Base-by-base conservation (phyloP, 2,888 invertebrate species). In the Microctonus aethiopoides region DNA sequence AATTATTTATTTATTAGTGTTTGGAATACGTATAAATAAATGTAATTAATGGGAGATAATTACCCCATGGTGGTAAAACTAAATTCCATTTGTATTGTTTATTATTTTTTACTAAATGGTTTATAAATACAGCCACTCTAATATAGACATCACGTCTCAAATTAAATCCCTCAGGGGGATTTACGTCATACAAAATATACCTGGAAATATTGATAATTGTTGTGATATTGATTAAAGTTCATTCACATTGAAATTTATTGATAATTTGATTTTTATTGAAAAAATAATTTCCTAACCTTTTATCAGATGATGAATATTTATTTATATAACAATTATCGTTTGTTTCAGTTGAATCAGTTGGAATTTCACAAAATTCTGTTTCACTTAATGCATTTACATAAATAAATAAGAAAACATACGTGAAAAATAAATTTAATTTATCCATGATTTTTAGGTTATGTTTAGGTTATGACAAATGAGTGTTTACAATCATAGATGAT, bases 131-230 rank as follows among this genome's bases (percentile, higher is more conserved):
- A 1, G 98, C 97, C 79, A 97, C 90, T 77, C 99, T 90, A 89
- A 99, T 93, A 82, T 96, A 99, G 1, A 99, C 98, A 88, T 99
- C 99, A 39, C 99, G 90, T 16, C 98, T 90, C 73, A 99, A 89
- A 88, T 99, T 99, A 83, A 99, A 99, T 0, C 99, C 99, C 89
- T 99, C 99, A 0, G 95, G 93, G 2, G 93, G 93, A 88, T 99
- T 99, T 0, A 99, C 93, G 84, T 98, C 97, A 87, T 98, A 99
- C 61, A 99, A 89, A 67, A 99, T 87, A 81, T 93, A 96, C 80
- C 94, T 94, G 73, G 65, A 78, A 80, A 68, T 63, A 61, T 63
- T 72, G 65, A 56, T 46, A 64, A 59, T 51, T 51, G 16, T 54
- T 72, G 66, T 22, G 61, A 34, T 60, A 36, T 22, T 56, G 57